phyloP scores from a whole-genome alignment of 1,140 invertebrate genomes.

The Drosophila subpulchrella region DNA sequence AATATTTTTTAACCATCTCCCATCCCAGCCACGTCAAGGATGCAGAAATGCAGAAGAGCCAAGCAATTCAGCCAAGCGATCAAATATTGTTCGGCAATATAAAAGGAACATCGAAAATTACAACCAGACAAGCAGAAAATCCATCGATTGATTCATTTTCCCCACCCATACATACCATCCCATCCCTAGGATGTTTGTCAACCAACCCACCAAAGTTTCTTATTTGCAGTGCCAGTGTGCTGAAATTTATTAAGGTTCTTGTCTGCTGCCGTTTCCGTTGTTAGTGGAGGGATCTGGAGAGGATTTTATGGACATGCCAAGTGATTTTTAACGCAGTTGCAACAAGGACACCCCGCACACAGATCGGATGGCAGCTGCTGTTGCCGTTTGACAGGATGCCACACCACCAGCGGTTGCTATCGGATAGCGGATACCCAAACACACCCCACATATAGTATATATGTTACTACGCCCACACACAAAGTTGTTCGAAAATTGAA shows the following conservation, averaged over 20 bases:
- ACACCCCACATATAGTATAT: not conserved
- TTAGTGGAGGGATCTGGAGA: constrained; percentile 16
- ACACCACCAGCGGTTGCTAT: constrained; percentile 13
- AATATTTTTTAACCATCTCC: constrained; percentile 26
- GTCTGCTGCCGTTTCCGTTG: constrained; percentile 37
- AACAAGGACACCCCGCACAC: constrained; percentile 17
- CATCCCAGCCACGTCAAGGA: constrained; percentile 13
- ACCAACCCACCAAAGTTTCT: constrained; percentile 15
- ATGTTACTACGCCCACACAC: too few species aligned
- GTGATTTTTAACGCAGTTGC: constrained; percentile 53
- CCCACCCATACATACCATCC: too few species aligned
- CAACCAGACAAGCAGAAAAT: constrained; percentile 62
- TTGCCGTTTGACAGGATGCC: constrained; percentile 36
- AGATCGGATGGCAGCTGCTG: constrained; percentile 25
- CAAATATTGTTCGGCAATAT: constrained; percentile 35
- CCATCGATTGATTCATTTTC: constrained; percentile 56
- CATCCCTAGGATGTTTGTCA: constrained; percentile 19
- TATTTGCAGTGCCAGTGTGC: constrained; percentile 11
- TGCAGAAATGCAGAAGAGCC: constrained; percentile 39
- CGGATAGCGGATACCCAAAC: constrained; percentile 18
- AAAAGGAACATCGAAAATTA: constrained; percentile 56
- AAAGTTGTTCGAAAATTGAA: constrained; percentile 10
- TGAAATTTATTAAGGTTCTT: constrained; percentile 58
- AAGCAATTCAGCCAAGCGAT: constrained; percentile 39
- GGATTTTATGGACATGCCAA: constrained; percentile 48